Evolutionary conservation across 2,797 vertebrate genomes (phyloP), one percentile per base, ranked within the genome.

Genomic region (Muraenolepis orangiensis): DNA sequence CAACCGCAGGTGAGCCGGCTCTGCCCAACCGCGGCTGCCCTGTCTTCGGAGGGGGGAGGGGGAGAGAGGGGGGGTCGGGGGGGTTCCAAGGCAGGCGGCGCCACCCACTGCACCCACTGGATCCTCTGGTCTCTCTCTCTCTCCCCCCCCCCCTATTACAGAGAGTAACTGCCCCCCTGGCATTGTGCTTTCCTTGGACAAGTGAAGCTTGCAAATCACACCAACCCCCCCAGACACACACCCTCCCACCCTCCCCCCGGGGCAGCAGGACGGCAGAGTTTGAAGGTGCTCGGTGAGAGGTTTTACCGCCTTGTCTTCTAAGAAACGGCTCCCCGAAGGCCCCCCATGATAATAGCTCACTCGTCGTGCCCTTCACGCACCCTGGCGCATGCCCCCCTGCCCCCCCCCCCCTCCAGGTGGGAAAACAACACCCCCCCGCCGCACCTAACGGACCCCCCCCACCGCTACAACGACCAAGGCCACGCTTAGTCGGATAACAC

Each of bases 331-430:
- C 91, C 91, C 91, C 67, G 87, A 90, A 91, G 89, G 87, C 88
- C 88, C 86, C 78, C 89, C 87, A 87, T 87, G 85, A 91, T 91
- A 92, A 93, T 91, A 90, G 89, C 90, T 92, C 87, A 89, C 86
- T n/a, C 90, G 89, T 82, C 86, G 74, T 92, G 91, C 88, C 90
- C 90, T 91, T 92, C 89, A 92, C 88, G 84, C 87, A 87, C 85
- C 76, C 87, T 88, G 87, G 90, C 87, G 87, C 57, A 26, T 11
- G 23, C 57, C 57, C 57, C 32, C 3, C 32, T 34, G 3, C 32
- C 8, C 32, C 32, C 8, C 85, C 86, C 80, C 85, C 87, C 86
- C 88, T 85, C 86, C 83, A 84, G 80, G 86, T 85, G 86, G 77
- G 3, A 34, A 3, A 34, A 34, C 57, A 64, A 6, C n/a, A 6